Base-by-base conservation (phyloP, 2,888 invertebrate species). In the Nasonovia ribisnigri region DNA sequence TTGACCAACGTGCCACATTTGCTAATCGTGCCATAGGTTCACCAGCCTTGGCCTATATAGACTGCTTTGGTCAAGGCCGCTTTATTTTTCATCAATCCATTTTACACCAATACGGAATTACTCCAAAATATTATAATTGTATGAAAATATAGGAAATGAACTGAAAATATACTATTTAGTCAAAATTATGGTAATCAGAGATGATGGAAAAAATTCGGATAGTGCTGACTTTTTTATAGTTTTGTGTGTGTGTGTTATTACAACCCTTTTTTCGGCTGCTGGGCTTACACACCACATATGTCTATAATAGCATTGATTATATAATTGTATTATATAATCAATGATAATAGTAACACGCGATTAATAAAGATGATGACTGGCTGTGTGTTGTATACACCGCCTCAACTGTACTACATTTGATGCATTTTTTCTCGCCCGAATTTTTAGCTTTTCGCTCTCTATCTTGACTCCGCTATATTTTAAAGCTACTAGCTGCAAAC, bases 311-410 rank as follows among this genome's bases (percentile, higher is more conserved):
- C n/a, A n/a, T n/a, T n/a, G n/a, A n/a, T n/a, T n/a, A n/a, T n/a
- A n/a, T n/a, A n/a, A n/a, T n/a, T n/a, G n/a, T n/a, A n/a, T n/a
- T n/a, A n/a, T n/a, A n/a, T n/a, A n/a, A n/a, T n/a, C n/a, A n/a
- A n/a, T n/a, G n/a, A n/a, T n/a, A n/a, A n/a, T 42, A 60, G 36
- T n/a, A 48, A 87, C 46, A 8, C 26, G 6, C 36, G 57, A 91
- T 84, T 29, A 91, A 84, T 91, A 91, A 84, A 51, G 51, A 77
- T 8, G 67, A n/a, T 77, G 36, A 77, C 77, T 24, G 8, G 51
- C 29, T 51, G 16, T 91, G 16, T 51, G 42, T 51, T 36, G 8
- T 51, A 91, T 48, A 51, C 20, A 36, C 51, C 11, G 16, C 51
- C n/a, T 0, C n/a, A n/a, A 16, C 67, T 36, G n/a, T 16, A 67